These are phyloP conservation scores for Illadopsis cleaveri DNA, from an alignment of 2,113 vertebrate genomes.

Conservation along the genomic window DNA sequence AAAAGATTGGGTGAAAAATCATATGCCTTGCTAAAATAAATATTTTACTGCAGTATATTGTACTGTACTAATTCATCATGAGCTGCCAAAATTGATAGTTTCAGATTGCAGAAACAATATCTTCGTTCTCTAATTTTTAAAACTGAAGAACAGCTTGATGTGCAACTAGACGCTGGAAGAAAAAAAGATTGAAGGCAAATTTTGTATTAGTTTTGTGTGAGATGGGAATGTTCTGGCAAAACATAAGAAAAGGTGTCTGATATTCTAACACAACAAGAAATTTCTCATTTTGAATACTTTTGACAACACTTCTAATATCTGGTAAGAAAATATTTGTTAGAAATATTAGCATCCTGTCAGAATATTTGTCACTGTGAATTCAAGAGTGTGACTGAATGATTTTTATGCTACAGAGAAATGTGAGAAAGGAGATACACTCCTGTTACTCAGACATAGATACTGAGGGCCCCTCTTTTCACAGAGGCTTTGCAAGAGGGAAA, in stretches of 20 bases:
- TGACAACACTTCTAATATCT: background rate
- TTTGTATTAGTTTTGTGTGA: background rate
- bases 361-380: background rate
- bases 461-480: background rate
- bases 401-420: background rate
- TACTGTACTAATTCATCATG: background rate
- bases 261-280: background rate
- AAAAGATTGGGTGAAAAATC: background rate
- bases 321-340: background rate
- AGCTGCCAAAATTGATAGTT: background rate
- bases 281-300: background rate
- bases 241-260: background rate
- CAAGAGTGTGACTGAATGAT: background rate
- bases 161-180: background rate
- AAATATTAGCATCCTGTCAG: background rate
- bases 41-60: background rate
- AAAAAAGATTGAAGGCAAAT: background rate
- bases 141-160: background rate
- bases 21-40: background rate
- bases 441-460: background rate
- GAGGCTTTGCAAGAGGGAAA: background rate
- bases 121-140: background rate
- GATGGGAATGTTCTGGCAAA: background rate
- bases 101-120: background rate
- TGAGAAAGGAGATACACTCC: background rate